A percentile compares a stretch with the other conserved stretches of the same genome.
phyloP scores from a whole-genome alignment of 2,888 invertebrate genomes.

The Drosophila paramelanica region DNA sequence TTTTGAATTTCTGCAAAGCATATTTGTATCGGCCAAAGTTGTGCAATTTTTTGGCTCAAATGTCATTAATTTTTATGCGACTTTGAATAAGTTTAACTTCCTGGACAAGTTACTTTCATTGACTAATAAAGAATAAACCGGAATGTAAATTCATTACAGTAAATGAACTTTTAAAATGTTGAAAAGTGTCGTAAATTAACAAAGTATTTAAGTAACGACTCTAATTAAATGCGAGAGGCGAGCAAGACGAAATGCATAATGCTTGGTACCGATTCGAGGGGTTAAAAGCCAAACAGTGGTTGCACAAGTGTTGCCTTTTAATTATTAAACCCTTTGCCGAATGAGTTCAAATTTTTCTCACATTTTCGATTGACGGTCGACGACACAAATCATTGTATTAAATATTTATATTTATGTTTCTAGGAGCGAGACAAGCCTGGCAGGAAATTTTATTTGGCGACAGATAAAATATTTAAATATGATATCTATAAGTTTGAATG shows the following conservation, averaged over 20 bases:
- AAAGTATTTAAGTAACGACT: conserved; percentile 54
- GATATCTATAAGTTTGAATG: too few relatives aligned
- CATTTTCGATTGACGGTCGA: neutral
- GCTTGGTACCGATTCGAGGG: conserved; percentile 12
- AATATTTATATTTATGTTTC: neutral
- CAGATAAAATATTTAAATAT: too few relatives aligned
- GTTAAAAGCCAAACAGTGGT: conserved; percentile 7
- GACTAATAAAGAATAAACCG: conserved; percentile 32
- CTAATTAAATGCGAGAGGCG: conserved; percentile 51
- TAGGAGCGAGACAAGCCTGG: too few relatives aligned
- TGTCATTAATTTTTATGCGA: conserved; percentile 58
- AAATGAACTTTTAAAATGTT: conserved; percentile 52
- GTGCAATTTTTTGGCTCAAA: conserved; percentile 24
- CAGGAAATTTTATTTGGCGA: too few relatives aligned
- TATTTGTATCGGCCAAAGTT: conserved; percentile 15
- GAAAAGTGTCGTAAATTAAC: conserved; percentile 52
- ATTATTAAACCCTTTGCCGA: neutral
- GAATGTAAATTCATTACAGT: conserved; percentile 54
- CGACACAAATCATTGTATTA: neutral
- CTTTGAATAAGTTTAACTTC: conserved; percentile 50
- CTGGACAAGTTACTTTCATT: conserved; percentile 34
- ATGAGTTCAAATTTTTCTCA: neutral
- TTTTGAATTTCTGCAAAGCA: conserved; percentile 1
- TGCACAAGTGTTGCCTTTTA: conserved; percentile 29
- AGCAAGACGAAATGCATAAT: conserved; percentile 21